phyloP scores from a whole-genome alignment of 2,888 invertebrate species.

The Pemphredon lugubris region DNA sequence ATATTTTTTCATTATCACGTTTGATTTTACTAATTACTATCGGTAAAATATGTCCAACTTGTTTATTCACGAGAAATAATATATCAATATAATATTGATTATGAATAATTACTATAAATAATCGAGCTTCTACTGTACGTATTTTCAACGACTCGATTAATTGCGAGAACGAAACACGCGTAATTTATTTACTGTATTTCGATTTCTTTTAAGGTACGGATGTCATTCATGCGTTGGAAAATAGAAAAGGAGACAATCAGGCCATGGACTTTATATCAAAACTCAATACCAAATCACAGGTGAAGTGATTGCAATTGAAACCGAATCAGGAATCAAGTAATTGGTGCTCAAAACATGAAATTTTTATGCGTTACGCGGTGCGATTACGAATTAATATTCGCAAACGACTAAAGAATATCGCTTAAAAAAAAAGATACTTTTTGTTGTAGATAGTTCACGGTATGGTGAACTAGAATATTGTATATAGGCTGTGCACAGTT shows the following conservation, averaged over 20 bases:
- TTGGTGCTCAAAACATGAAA: not conserved
- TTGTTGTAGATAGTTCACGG: too few species aligned
- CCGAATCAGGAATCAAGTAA: not conserved
- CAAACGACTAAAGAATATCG: constrained; percentile 14
- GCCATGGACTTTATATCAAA: constrained; percentile 94
- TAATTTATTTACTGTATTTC: not conserved
- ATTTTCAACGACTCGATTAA: too few species aligned
- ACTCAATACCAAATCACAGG: constrained; percentile 79
- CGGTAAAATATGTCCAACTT: too few species aligned
- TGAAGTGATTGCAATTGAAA: constrained; percentile 38
- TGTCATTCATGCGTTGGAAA: constrained; percentile 89
- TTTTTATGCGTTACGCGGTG: not conserved
- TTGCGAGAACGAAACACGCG: too few species aligned
- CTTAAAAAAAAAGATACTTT: too few species aligned
- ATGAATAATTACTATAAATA: too few species aligned
- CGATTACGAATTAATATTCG: not conserved
- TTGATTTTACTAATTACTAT: too few species aligned
- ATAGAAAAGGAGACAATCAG: constrained; percentile 92
- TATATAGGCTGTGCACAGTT: constrained; percentile 48
- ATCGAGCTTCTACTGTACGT: too few species aligned
- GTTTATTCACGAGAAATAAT: too few species aligned
- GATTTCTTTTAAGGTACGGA: constrained; percentile 83
- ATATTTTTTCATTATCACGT: too few species aligned
- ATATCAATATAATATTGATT: too few species aligned
- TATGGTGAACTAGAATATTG: not conserved